Evolutionary conservation across 1,140 invertebrate species (phyloP).

Genomic region (Zaprionus inermis): DNA sequence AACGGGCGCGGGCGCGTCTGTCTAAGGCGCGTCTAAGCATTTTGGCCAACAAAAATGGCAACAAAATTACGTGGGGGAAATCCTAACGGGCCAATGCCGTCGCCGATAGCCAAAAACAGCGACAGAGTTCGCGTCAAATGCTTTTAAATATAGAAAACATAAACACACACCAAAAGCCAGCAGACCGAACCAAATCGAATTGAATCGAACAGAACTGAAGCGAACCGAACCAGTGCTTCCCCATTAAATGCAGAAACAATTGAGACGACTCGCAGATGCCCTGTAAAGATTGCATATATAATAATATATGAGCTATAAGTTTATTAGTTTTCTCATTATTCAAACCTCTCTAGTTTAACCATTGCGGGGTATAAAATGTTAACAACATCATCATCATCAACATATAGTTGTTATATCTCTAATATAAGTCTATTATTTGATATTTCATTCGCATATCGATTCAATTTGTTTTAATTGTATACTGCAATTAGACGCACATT

Average conservation of each 20-base stretch:
- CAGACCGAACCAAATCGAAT: constrained; percentile 1
- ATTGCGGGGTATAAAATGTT: not conserved
- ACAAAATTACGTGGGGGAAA: constrained; percentile 66
- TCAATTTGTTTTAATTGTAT: constrained; percentile 51
- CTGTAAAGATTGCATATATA: not conserved
- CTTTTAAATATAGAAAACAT: constrained; percentile 66
- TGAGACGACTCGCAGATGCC: constrained; percentile 4
- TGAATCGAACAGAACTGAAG: constrained; percentile 13
- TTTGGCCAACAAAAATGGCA: constrained; percentile 66
- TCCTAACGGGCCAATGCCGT: constrained; percentile 56
- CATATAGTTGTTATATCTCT: not conserved
- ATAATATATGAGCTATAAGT: too few species aligned
- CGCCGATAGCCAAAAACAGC: constrained; percentile 60
- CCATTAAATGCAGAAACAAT: not conserved
- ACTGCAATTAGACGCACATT: constrained; percentile 51
- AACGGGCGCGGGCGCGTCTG: constrained; percentile 17
- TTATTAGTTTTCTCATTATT: not conserved
- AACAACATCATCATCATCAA: not conserved
- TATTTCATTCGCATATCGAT: constrained; percentile 39
- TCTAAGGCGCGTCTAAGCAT: constrained; percentile 71
- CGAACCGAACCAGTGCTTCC: constrained; percentile 17
- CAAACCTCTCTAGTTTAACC: not conserved
- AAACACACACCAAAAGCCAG: constrained; percentile 19
- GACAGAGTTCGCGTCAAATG: constrained; percentile 71
- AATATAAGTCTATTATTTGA: constrained; percentile 30